These are phyloP conservation scores for Marasmarcha lunaedactyla DNA, from an alignment of 2,888 invertebrate species.

Conservation along the genomic window DNA sequence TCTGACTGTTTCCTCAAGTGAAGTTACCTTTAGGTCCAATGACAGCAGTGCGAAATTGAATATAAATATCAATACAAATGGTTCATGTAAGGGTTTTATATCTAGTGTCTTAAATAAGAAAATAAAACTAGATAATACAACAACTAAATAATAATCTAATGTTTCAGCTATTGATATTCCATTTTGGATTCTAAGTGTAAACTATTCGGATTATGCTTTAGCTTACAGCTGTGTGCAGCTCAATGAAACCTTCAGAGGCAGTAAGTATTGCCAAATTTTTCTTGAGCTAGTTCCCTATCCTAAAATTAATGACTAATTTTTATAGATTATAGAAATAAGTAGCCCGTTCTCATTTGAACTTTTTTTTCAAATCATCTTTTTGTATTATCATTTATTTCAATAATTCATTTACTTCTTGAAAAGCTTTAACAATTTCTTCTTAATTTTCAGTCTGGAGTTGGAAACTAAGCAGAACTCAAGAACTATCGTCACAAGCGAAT, in stretches of 20 bases:
- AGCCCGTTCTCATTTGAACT: no score
- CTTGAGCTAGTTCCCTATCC: no score
- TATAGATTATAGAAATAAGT: no score
- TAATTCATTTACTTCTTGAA: no score
- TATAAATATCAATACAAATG: constrained; percentile 20
- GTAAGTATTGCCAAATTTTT: constrained; percentile 23
- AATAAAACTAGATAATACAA: background rate
- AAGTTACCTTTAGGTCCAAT: constrained; percentile 20
- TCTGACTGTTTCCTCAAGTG: constrained; percentile 18
- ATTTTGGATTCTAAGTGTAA: constrained; percentile 29
- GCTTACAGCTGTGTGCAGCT: constrained; percentile 31
- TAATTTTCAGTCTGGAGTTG: constrained; percentile 32
- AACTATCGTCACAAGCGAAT: constrained; percentile 18
- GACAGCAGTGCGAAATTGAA: constrained; percentile 30
- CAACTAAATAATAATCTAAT: no score
- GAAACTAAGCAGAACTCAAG: constrained; percentile 38
- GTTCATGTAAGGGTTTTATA: background rate
- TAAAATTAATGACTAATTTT: no score
- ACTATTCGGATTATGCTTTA: constrained; percentile 27
- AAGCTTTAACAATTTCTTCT: no score
- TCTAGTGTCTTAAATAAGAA: no score
- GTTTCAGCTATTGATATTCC: constrained; percentile 22
- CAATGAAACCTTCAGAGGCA: constrained; percentile 28
- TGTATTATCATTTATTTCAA: no score
- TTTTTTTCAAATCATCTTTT: background rate